Evolutionary conservation across 2,113 vertebrate genomes (phyloP).

Genomic region (Spea multiplicata): DNA sequence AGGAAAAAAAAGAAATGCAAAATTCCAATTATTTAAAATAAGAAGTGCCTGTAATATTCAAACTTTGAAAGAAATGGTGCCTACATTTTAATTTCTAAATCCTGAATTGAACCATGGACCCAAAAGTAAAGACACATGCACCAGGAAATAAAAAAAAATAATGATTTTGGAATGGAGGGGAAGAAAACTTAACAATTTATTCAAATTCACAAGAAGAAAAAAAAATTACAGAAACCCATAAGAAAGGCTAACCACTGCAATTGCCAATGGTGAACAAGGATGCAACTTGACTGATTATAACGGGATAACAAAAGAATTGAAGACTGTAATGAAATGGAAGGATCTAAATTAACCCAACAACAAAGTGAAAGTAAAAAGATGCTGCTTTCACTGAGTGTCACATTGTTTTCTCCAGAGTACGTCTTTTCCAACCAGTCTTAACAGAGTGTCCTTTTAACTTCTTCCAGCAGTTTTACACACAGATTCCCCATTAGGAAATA

Average conservation of each 20-base stretch:
- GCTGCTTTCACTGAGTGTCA: too few relatives aligned
- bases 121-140: conserved; percentile 60
- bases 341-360: not conserved
- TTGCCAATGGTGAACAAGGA: conserved; percentile 43
- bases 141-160: conserved; percentile 53
- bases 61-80: conserved; percentile 1
- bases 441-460: too few relatives aligned
- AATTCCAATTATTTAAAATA: conserved; percentile 8
- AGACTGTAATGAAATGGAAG: not conserved
- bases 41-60: conserved; percentile 11
- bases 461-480: too few relatives aligned
- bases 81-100: conserved; percentile 48
- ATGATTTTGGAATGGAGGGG: conserved; percentile 56
- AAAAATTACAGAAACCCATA: conserved; percentile 58
- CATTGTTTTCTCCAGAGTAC: too few relatives aligned
- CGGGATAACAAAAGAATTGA: not conserved
- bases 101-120: conserved; percentile 57
- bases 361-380: not conserved
- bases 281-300: conserved; percentile 46
- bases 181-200: conserved; percentile 56
- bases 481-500: too few relatives aligned
- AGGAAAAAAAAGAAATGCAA: conserved; percentile 21
- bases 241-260: conserved; percentile 51
- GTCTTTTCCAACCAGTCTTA: too few relatives aligned
- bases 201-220: conserved; percentile 59